A percentile compares a stretch with the other conserved stretches of the same genome.
Conservation (phyloP, 2,888 invertebrate species). For the Hypselothyrea guttata region DNA sequence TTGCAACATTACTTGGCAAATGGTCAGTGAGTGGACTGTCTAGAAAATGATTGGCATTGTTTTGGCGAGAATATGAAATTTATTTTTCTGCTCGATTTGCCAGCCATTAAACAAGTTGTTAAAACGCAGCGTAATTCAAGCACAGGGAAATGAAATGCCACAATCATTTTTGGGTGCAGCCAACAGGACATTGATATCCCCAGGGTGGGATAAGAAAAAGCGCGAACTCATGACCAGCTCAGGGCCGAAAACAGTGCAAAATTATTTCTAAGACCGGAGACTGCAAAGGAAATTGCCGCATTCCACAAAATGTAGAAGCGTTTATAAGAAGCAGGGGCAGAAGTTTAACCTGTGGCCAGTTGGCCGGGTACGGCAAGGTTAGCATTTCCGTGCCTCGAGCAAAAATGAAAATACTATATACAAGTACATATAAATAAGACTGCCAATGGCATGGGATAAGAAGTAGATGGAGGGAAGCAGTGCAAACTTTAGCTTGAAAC, state of each 20-base stretch:
- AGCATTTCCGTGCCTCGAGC: conserved; percentile 48
- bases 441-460: conserved; percentile 10
- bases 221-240: conserved; percentile 42
- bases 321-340: not conserved
- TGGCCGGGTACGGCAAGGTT: conserved; percentile 24
- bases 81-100: conserved; percentile 80
- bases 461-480: conserved; percentile 34
- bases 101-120: conserved; percentile 74
- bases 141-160: conserved; percentile 43
- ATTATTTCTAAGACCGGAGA: conserved; percentile 58
- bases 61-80: conserved; percentile 29
- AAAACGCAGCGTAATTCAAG: conserved; percentile 74
- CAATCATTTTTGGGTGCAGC: conserved; percentile 42
- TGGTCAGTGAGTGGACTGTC: conserved; percentile 6
- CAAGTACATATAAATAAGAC: conserved; percentile 57
- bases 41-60: not conserved
- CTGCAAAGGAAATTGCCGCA: conserved; percentile 68
- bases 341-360: conserved; percentile 68
- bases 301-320: conserved; percentile 35
- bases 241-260: conserved; percentile 22
- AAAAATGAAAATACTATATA: conserved; percentile 60
- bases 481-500: conserved; percentile 58
- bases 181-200: conserved; percentile 38
- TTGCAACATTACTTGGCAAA: conserved; percentile 17
- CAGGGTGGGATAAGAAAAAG: conserved; percentile 43